Conservation (phyloP, 1,140 invertebrate species). For the Rhizoglyphus robini region DNA sequence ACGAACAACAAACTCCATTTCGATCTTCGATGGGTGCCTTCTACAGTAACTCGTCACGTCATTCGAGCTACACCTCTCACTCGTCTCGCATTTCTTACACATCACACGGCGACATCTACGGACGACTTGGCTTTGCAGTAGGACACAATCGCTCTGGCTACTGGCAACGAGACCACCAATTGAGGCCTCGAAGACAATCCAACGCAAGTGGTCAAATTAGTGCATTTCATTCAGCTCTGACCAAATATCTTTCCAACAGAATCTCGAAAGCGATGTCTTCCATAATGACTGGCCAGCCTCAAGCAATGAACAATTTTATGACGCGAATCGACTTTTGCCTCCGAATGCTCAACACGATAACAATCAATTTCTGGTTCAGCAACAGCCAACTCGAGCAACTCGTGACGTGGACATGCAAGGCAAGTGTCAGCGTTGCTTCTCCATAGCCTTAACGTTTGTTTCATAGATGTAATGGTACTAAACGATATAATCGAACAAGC, state of each 20-base stretch:
- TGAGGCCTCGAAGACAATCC: conserved; percentile 45
- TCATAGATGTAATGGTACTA: conserved; percentile 83
- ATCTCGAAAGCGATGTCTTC: not conserved
- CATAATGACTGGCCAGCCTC: not conserved
- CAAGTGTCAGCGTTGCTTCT: conserved; percentile 32
- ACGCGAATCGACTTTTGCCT: not conserved
- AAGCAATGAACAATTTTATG: conserved; percentile 2
- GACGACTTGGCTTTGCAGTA: conserved; percentile 41
- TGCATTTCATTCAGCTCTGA: not conserved
- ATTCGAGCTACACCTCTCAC: conserved; percentile 86
- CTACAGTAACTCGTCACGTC: conserved; percentile 46
- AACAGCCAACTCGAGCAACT: conserved; percentile 55
- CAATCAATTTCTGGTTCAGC: conserved; percentile 31
- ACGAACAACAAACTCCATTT: not conserved
- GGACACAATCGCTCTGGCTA: not conserved
- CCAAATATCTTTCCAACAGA: not conserved
- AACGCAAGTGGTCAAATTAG: conserved; percentile 20
- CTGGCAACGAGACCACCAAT: conserved; percentile 67
- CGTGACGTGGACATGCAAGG: conserved; percentile 88
- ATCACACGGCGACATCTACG: conserved; percentile 69
- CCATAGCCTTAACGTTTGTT: not conserved
- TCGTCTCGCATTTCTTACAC: conserved; percentile 79
- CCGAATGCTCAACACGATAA: not conserved
- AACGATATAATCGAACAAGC: conserved; percentile 95
- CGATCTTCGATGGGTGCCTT: conserved; percentile 6